Evolutionary conservation across 2,888 invertebrate genomes (phyloP), one percentile per base, ranked within the genome.

Genomic region (Eremobia ochroleuca): DNA sequence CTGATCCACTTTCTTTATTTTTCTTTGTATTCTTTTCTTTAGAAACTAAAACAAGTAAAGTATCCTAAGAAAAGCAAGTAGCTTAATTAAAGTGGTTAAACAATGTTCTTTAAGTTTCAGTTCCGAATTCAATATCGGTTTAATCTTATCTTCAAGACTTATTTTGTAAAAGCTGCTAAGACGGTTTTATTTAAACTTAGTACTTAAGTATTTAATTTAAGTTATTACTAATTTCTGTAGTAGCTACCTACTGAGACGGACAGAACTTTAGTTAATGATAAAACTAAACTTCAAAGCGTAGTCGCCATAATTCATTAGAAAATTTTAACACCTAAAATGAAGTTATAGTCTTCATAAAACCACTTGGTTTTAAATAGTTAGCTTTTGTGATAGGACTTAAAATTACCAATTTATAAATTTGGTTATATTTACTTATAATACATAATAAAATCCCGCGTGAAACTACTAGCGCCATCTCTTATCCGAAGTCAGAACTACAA

Each of bases 391-490:
- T 37, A 25, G 15, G n/a, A 37, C n/a, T n/a, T 49, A 49, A 49
- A 2, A 64, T 9, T n/a, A 18, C 9, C 18, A n/a, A n/a, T 37
- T 28, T 37, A n/a, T 37, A 0, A 25, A 34, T 6, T 25, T 11
- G 31, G 31, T 13, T 6, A 25, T 34, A 25, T 62, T 62, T 13
- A 64, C 9, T 3, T 2, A 34, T 21, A 9, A 37, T 15, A 55
- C 11, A 55, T 9, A 0, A 40, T 13, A 28, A 25, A 1, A 28
- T 9, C 15, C 1, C 9, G 40, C 0, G 4, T 21, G 1, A 1
- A 18, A 55, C 71, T 5, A 58, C 13, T 49, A 79, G 15, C 76
- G 76, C 83, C 83, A 82, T 80, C 86, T 87, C 31, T 73, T 74
- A 74, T 34, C 0, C 25, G 21, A 64, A 80, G 69, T 15, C 0